These are phyloP conservation scores for Alosa sapidissima DNA, from an alignment of 2,797 vertebrate genomes.

Conservation along the genomic window DNA sequence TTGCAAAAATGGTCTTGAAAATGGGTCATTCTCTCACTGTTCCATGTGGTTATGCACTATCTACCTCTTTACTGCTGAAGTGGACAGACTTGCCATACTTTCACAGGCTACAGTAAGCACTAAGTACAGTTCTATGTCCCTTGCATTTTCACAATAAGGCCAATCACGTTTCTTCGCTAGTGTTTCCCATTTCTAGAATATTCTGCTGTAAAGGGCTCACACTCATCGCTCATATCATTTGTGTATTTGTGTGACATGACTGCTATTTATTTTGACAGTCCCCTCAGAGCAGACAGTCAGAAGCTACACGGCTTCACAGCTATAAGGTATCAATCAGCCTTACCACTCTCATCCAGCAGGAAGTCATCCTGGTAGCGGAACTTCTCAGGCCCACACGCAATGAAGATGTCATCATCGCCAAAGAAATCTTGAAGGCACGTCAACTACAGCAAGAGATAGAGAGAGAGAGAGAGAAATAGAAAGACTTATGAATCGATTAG, in stretches of 20 bases:
- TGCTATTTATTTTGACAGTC: neutral
- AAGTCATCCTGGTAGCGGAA: slow-evolving; percentile 99
- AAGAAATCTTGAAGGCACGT: slow-evolving; percentile 97
- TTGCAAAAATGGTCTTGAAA: neutral
- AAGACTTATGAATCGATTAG: neutral
- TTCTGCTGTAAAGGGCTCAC: neutral
- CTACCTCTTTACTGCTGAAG: neutral
- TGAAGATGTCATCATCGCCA: slow-evolving; percentile 96
- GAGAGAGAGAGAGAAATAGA: neutral
- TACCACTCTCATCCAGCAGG: slow-evolving; percentile 95
- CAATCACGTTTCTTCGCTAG: neutral
- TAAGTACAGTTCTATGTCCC: neutral
- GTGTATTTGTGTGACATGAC: neutral
- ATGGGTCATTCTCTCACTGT: neutral
- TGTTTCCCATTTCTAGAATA: neutral
- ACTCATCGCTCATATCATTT: neutral
- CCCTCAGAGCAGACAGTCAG: neutral
- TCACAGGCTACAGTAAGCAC: neutral
- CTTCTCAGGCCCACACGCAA: slow-evolving; percentile 98
- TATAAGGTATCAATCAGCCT: neutral
- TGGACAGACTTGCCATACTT: neutral
- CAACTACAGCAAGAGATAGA: slow-evolving; percentile 73
- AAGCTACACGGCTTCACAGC: neutral
- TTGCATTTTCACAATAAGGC: neutral
- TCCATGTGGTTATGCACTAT: neutral